phyloP scores from a whole-genome alignment of 2,797 vertebrate genomes.

The Falco biarmicus region DNA sequence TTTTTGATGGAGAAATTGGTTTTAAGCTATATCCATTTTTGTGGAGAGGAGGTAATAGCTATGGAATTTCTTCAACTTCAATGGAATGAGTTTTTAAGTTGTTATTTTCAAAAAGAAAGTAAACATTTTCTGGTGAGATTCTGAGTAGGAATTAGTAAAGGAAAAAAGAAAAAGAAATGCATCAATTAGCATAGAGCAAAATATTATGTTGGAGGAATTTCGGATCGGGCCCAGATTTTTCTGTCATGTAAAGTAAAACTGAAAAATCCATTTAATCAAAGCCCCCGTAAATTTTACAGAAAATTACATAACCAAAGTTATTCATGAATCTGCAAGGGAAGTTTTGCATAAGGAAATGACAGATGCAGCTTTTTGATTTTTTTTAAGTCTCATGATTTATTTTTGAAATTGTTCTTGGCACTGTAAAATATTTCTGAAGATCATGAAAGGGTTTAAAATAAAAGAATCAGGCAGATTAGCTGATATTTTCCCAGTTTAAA shows the following conservation, averaged over 20 bases:
- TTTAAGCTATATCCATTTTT: neutral
- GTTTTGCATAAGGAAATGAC: slow-evolving; percentile 19
- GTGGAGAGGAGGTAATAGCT: neutral
- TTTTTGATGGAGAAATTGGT: neutral
- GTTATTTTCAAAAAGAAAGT: neutral
- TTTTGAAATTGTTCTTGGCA: slow-evolving; percentile 57
- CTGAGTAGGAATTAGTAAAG: neutral
- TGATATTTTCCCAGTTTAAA: slow-evolving; percentile 41
- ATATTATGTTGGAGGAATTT: neutral
- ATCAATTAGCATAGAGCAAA: neutral
- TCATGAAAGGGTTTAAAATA: slow-evolving; percentile 45
- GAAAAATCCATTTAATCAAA: neutral
- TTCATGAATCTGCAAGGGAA: neutral
- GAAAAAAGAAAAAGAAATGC: neutral
- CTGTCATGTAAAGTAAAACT: neutral
- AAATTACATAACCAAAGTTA: neutral
- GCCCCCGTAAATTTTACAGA: neutral
- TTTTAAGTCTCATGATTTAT: slow-evolving; percentile 11
- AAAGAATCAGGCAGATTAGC: slow-evolving; percentile 50
- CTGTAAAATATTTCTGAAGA: slow-evolving; percentile 45
- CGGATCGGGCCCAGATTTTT: neutral
- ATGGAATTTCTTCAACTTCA: neutral
- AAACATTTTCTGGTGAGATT: neutral
- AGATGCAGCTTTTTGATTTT: slow-evolving; percentile 34
- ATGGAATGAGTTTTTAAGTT: neutral